These are phyloP conservation scores for Dyspetes luteomarginatus DNA, from an alignment of 2,888 invertebrate genomes.

Conservation along the genomic window DNA sequence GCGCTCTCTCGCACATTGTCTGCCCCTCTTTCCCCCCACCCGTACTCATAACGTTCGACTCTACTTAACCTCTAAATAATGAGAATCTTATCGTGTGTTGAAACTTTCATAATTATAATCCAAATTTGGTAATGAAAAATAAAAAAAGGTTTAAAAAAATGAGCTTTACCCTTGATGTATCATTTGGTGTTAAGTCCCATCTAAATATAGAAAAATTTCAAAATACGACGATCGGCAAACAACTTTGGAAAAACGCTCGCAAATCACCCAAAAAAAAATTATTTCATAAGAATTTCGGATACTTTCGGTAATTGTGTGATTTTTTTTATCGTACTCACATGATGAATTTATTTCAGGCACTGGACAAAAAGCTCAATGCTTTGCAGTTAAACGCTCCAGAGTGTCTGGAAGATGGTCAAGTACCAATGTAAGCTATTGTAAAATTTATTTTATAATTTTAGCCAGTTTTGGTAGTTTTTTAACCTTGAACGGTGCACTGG, in stretches of 20 bases:
- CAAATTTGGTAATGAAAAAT: too few relatives aligned
- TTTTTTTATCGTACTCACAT: conserved; percentile 3
- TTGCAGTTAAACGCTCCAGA: conserved; percentile 78
- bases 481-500: too few relatives aligned
- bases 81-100: background rate
- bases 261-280: conserved; percentile 7
- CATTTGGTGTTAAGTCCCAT: background rate
- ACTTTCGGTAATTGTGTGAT: conserved; percentile 10
- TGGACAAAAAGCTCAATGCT: conserved; percentile 81
- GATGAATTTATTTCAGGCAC: conserved; percentile 76
- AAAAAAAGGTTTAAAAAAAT: too few relatives aligned
- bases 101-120: background rate
- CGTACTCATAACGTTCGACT: background rate
- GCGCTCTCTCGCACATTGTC: background rate
- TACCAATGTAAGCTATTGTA: conserved; percentile 75
- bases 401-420: conserved; percentile 77
- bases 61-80: background rate
- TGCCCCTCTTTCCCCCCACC: background rate
- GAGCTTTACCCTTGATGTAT: background rate
- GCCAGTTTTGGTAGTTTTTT: conserved; percentile 37
- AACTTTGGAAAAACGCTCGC: conserved; percentile 4
- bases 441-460: conserved; percentile 26
- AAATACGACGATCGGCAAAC: conserved; percentile 5
- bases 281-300: background rate
- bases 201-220: background rate